Percentiles rank a stretch among this genome's conserved stretches.
Evolutionary conservation across 2,888 invertebrate species (phyloP).

Genomic region (Rhopalosiphum nymphaeae): DNA sequence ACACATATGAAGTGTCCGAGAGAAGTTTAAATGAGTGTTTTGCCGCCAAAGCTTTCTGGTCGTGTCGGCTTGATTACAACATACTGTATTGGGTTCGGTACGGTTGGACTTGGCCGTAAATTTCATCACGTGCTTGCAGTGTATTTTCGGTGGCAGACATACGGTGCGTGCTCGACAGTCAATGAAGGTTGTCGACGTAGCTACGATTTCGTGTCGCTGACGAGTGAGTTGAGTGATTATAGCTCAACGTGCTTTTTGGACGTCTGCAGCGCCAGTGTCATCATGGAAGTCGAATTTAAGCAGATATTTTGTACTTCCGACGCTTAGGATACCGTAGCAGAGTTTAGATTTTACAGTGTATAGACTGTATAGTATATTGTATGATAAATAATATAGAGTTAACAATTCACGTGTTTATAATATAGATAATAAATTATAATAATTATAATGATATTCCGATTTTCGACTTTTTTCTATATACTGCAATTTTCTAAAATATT

Average conservation of each 20-base stretch:
- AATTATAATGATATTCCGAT: neutral
- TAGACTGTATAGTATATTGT: neutral
- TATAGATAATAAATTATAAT: neutral
- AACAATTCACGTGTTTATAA: neutral
- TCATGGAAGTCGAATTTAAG: neutral
- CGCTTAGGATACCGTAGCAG: neutral
- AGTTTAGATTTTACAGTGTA: neutral
- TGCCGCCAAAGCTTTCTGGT: neutral
- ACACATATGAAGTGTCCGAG: neutral
- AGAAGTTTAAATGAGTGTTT: neutral
- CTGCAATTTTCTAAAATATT: neutral
- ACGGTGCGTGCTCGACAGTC: neutral
- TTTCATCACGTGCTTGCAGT: conserved; percentile 22
- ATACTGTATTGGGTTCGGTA: neutral
- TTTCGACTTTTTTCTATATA: neutral
- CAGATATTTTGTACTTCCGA: conserved; percentile 3
- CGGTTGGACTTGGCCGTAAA: conserved; percentile 28
- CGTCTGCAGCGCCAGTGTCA: neutral
- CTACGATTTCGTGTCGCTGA: neutral
- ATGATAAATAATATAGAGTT: neutral
- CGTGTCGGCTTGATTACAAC: neutral
- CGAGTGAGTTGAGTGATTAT: neutral
- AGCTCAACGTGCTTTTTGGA: neutral
- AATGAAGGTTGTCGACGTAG: neutral
- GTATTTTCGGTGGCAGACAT: neutral